phyloP scores from a whole-genome alignment of 1,140 invertebrate species.

The Brachionus paranguensis region DNA sequence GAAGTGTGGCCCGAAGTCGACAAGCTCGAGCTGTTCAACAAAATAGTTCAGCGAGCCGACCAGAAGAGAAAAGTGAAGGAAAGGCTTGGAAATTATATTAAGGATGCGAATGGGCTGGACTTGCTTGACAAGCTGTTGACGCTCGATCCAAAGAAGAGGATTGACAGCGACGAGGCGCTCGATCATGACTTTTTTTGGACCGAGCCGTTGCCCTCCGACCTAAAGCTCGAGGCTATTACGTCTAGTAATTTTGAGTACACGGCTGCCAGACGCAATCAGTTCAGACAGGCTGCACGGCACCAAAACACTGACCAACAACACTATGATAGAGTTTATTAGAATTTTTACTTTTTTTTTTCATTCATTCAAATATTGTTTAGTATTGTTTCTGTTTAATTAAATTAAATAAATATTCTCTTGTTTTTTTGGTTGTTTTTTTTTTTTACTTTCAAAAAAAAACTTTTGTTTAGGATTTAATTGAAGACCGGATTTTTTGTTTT shows the following conservation, averaged over 20 bases:
- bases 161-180: conserved; percentile 81
- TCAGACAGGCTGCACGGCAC: background rate
- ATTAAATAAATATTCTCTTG: conserved; percentile 1
- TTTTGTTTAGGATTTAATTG: too few relatives aligned
- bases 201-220: conserved; percentile 81
- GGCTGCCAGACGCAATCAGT: background rate
- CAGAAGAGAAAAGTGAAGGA: conserved; percentile 84
- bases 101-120: conserved; percentile 84
- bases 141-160: conserved; percentile 81
- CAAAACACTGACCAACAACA: conserved; percentile 17
- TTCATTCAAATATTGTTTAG: background rate
- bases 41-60: conserved; percentile 74
- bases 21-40: conserved; percentile 79
- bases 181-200: conserved; percentile 98
- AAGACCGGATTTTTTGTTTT: background rate
- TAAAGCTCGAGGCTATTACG: conserved; percentile 50
- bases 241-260: conserved; percentile 36
- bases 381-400: conserved; percentile 2
- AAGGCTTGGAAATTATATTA: conserved; percentile 79
- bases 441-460: too few relatives aligned
- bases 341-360: background rate
- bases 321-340: conserved; percentile 36
- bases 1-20: conserved; percentile 90
- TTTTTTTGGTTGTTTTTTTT: background rate
- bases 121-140: conserved; percentile 84